Evolutionary conservation across 2,888 invertebrate genomes (phyloP).

Genomic region (Apeira syringaria): DNA sequence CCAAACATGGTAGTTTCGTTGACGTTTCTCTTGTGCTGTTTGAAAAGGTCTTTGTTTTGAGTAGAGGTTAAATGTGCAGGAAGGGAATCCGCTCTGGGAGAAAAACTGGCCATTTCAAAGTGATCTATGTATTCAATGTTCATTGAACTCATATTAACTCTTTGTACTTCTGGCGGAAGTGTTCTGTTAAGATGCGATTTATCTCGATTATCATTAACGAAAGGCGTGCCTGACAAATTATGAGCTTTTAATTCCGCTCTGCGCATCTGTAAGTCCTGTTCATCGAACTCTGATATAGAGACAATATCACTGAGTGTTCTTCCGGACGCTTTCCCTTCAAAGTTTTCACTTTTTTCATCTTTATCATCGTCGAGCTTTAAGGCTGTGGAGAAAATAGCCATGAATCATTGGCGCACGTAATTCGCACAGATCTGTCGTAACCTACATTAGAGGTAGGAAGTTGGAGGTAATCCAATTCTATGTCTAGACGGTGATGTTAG

Average conservation of each 20-base stretch:
- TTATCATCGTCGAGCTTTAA: slow-evolving; percentile 83
- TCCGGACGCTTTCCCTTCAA: slow-evolving; percentile 85
- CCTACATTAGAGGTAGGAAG: slow-evolving; percentile 44
- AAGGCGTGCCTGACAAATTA: slow-evolving; percentile 48
- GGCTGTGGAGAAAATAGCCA: slow-evolving; percentile 61
- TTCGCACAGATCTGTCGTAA: slow-evolving; percentile 32
- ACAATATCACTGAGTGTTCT: slow-evolving; percentile 89
- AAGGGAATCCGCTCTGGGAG: slow-evolving; percentile 68
- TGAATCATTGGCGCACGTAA: slow-evolving; percentile 38
- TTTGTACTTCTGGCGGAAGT: slow-evolving; percentile 59
- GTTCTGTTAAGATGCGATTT: slow-evolving; percentile 55
- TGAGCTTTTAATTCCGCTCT: slow-evolving; percentile 68
- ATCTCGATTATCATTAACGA: slow-evolving; percentile 42
- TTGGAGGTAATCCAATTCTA: slow-evolving; percentile 54
- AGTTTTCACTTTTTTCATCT: slow-evolving; percentile 66
- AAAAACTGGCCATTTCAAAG: slow-evolving; percentile 51
- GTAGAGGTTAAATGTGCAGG: slow-evolving; percentile 71
- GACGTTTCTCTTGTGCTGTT: slow-evolving; percentile 64
- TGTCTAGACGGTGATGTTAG: slow-evolving; percentile 32
- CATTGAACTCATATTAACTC: slow-evolving; percentile 65
- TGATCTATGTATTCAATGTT: slow-evolving; percentile 61
- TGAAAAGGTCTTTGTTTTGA: slow-evolving; percentile 55
- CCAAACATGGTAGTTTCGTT: slow-evolving; percentile 76
- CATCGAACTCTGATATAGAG: slow-evolving; percentile 89
- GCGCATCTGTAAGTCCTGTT: slow-evolving; percentile 84